Base-by-base conservation (phyloP, 2,888 invertebrate genomes). In the Callyntrura guangdongensis region DNA sequence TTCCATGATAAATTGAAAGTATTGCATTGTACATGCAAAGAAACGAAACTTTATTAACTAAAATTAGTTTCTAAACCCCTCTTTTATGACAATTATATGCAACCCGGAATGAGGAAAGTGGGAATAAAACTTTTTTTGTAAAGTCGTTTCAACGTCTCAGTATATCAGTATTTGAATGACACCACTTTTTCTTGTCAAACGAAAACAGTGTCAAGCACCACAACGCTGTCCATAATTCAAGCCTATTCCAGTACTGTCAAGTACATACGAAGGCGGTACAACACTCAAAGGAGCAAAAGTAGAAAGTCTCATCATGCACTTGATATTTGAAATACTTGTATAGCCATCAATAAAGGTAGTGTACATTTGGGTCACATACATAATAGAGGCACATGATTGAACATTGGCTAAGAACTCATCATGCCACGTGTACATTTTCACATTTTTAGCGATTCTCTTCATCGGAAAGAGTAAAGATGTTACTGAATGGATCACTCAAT, bases 401-500 rank as follows among this genome's bases (percentile, higher is more conserved):
- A 6, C 67, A 67, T n/a, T 11, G 14, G 17, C 12, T 20, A 53
- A n/a, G 9, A 81, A 61, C 45, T 45, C 61, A 61, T 81, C 17
- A 12, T 53, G 84, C 25, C 85, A 72, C 72, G 85, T 85, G 85
- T 72, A 72, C 49, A 83, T 49, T 83, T 67, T 83, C 22, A 36
- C 85, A 36, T 22, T 85, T n/a, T 69, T 20, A 67, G 22, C 17
- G 72, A 47, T 27, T 20, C 47, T 85, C 47, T 85, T 36, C 81
- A 61, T 61, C 20, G 25, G 11, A 79, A 25, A 79, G n/a, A 59
- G 6, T 36, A 61, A 81, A 77, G 61, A 61, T 61, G 81, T 45
- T 61, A 61, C 36, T 59, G 59, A 86, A 56, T 20, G 87, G 81
- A 87, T 87, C 87, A 87, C 36, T 87, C 87, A 87, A 36, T 81